Evolutionary conservation across 1,140 invertebrate species (phyloP), one percentile per base, ranked within the genome.

Genomic region (Temnothorax longispinosus): DNA sequence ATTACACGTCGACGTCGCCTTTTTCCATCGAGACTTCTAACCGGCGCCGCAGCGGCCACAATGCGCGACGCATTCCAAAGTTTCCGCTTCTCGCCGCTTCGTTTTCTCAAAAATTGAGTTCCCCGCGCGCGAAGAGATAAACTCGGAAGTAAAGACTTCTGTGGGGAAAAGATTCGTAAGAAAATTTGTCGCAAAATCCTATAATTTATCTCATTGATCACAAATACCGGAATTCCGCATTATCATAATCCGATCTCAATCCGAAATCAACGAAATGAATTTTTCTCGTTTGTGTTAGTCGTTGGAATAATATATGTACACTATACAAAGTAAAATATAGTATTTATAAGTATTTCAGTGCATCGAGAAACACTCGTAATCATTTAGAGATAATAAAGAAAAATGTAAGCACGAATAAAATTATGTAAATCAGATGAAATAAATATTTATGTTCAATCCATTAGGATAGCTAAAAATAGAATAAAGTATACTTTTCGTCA

Each of bases 31-130:
- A 54, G n/a, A 41, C 11, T 71, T 71, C 35, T 54, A 15, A 69
- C 58, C 44, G 60, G n/a, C 56, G 21, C 52, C 54, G 54, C n/a
- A 6, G 13, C 11, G 18, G 13, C 32, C 13, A 80, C 47, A 54
- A 69, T 69, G 64, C 86, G 27, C 62, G 38, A 52, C 54, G 56
- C 41, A 38, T 71, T 72, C 13, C 35, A 1, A 67, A 67, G 35
- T 71, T 71, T 71, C 5, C 10, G 47, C 47, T 56, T 71, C 60
- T 32, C 32, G 5, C 4, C 47, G 15, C 21, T 80, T 65, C 47
- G 18, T 41, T 85, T 78, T 18, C 86, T 32, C 13, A 38, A 67
- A 82, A 87, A 87, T 75, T 71, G 50, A 88, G 50, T 89, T 89
- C 0, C 69, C 21, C 10, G n/a, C 27, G 21, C 54, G 69, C 72